Evolutionary conservation across 2,113 vertebrate species (phyloP).

Genomic region (Phrynocephalus versicolor): DNA sequence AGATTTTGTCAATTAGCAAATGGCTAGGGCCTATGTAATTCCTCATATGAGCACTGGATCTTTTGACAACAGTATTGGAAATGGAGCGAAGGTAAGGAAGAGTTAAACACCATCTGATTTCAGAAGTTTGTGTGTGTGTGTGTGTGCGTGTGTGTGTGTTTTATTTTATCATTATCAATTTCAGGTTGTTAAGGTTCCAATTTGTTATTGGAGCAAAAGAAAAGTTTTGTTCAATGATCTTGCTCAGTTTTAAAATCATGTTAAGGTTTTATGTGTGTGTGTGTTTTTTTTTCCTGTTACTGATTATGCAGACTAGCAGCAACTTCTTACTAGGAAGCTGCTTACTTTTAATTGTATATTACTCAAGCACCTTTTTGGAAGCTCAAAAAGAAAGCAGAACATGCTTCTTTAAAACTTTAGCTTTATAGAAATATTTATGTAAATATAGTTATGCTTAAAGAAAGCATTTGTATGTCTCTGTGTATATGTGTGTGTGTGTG

Average conservation of each 20-base stretch:
- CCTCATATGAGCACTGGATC: constrained; percentile 81
- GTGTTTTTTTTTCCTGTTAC: constrained; percentile 76
- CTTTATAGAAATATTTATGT: constrained; percentile 92
- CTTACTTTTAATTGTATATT: constrained; percentile 87
- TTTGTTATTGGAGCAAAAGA: constrained; percentile 61
- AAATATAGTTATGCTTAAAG: constrained; percentile 88
- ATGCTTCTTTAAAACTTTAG: constrained; percentile 86
- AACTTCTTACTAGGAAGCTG: constrained; percentile 81
- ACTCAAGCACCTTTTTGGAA: constrained; percentile 92
- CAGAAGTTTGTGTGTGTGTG: constrained; percentile 68
- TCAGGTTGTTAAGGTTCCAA: constrained; percentile 73
- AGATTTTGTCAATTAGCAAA: constrained; percentile 75
- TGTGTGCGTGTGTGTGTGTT: constrained; percentile 71
- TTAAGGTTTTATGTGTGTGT: constrained; percentile 61
- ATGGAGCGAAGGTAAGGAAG: constrained; percentile 61
- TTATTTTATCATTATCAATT: constrained; percentile 72
- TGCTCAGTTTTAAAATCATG: constrained; percentile 75
- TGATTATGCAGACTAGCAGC: constrained; percentile 84
- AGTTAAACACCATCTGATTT: constrained; percentile 70
- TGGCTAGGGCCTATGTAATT: constrained; percentile 73
- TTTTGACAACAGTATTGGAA: constrained; percentile 70
- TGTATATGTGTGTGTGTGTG: constrained; percentile 81
- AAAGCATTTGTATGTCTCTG: constrained; percentile 85
- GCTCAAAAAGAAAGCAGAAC: constrained; percentile 80
- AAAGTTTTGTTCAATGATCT: constrained; percentile 77